Percentiles rank a stretch among this genome's conserved stretches.
Conservation (phyloP, 2,113 vertebrate genomes). For the Dolichallabes microphthalmus region DNA sequence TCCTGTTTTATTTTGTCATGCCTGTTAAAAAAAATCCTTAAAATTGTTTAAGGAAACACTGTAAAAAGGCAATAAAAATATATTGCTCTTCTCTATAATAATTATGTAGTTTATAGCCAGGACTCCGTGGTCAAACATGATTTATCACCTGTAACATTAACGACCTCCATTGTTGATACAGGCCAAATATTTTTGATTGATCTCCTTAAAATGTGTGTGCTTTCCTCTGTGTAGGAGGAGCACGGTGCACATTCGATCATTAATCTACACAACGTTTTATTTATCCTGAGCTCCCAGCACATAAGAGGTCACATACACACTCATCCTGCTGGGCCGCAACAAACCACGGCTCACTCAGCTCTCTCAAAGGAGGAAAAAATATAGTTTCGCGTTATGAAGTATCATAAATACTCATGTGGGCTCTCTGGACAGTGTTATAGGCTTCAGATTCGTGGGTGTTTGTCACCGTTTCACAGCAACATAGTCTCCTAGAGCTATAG, state of each 20-base stretch:
- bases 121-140: conserved; percentile 43
- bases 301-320: conserved; percentile 44
- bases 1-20: conserved; percentile 1
- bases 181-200: conserved; percentile 71
- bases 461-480: conserved; percentile 22
- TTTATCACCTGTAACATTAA: conserved; percentile 57
- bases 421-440: conserved; percentile 59
- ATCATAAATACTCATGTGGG: conserved; percentile 59
- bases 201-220: conserved; percentile 64
- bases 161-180: conserved; percentile 67
- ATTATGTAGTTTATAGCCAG: conserved; percentile 55
- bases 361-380: conserved; percentile 38
- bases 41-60: conserved; percentile 9
- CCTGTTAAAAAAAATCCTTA: conserved; percentile 4
- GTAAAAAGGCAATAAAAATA: conserved; percentile 3
- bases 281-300: conserved; percentile 70
- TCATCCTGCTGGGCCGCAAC: conserved; percentile 34
- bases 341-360: conserved; percentile 29
- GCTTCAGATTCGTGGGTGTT: conserved; percentile 26
- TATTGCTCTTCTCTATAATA: conserved; percentile 17
- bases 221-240: conserved; percentile 64
- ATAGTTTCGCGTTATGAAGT: conserved; percentile 48
- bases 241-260: conserved; percentile 68
- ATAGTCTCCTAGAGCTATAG: conserved; percentile 48
- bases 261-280: conserved; percentile 76